Percentiles rank a stretch among this genome's conserved stretches.
phyloP scores from a whole-genome alignment of 2,113 vertebrate genomes.

The Macquaria australasica region DNA sequence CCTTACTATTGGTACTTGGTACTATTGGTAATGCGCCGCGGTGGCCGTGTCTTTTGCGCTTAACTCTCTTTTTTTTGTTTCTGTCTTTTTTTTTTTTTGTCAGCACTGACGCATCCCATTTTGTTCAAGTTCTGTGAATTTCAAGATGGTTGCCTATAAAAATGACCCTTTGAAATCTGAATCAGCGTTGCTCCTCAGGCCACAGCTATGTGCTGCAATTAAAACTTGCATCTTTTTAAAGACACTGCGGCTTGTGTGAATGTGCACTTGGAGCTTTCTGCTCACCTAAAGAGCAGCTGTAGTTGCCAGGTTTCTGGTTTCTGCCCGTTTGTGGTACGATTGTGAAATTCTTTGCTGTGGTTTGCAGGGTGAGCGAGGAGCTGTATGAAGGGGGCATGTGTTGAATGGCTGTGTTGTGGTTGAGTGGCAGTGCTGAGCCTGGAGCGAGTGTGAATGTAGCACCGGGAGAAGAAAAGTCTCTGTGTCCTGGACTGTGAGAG shows the following conservation, averaged over 20 bases:
- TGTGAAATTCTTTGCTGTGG: slow-evolving; percentile 81
- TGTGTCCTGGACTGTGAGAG: slow-evolving; percentile 72
- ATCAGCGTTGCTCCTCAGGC: slow-evolving; percentile 10
- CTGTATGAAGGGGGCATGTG: slow-evolving; percentile 67
- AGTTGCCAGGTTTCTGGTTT: slow-evolving; percentile 70
- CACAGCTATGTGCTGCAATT: slow-evolving; percentile 50
- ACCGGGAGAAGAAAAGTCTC: slow-evolving; percentile 81
- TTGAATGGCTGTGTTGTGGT: slow-evolving; percentile 67
- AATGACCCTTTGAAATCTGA: slow-evolving; percentile 12
- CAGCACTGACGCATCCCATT: background rate
- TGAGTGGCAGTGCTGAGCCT: slow-evolving; percentile 70
- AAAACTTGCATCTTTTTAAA: slow-evolving; percentile 59
- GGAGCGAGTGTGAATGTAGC: slow-evolving; percentile 78
- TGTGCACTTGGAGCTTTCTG: slow-evolving; percentile 40
- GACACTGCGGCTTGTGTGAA: slow-evolving; percentile 20
- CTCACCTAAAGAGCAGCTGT: slow-evolving; percentile 72
- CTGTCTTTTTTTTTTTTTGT: background rate
- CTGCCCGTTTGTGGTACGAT: slow-evolving; percentile 71
- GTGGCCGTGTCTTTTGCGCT: no score
- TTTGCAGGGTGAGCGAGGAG: slow-evolving; percentile 58
- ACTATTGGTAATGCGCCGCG: no score
- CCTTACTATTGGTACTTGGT: no score
- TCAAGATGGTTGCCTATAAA: slow-evolving; percentile 6
- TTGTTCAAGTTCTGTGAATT: background rate
- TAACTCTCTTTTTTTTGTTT: no score